A percentile compares a stretch with the other conserved stretches of the same genome.
Conservation (phyloP, 2,797 vertebrate species). For the Sternarchorhynchus goeldii region DNA sequence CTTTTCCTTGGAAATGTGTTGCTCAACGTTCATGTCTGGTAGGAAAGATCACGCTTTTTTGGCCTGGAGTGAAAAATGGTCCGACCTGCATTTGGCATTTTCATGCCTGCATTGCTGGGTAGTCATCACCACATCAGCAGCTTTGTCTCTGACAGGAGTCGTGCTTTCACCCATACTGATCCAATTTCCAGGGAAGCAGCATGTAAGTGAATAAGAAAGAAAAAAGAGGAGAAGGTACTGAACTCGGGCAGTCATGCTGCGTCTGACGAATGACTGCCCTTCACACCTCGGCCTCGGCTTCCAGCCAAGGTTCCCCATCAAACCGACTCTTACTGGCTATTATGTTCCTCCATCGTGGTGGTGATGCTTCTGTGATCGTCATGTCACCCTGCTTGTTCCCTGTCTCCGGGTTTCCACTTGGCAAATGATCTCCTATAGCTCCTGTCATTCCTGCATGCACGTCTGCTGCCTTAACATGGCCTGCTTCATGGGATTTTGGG, state of each 20-base stretch:
- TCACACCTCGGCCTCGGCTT: slow-evolving; percentile 21
- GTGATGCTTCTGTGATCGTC: slow-evolving; percentile 21
- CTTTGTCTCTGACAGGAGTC: neutral
- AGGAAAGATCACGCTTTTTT: neutral
- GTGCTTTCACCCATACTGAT: neutral
- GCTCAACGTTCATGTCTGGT: too few species aligned
- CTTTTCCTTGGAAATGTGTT: too few species aligned
- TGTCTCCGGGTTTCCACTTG: slow-evolving; percentile 2
- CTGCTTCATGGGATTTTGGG: neutral
- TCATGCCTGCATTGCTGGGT: neutral
- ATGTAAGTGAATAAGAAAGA: neutral
- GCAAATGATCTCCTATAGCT: slow-evolving; percentile 16
- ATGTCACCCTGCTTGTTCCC: slow-evolving; percentile 29
- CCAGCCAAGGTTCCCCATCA: slow-evolving; percentile 31
- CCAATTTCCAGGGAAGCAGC: neutral
- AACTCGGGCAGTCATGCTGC: slow-evolving; percentile 17
- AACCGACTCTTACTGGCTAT: slow-evolving; percentile 49
- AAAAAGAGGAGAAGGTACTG: neutral
- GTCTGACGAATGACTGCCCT: slow-evolving; percentile 14
- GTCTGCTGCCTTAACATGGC: neutral
- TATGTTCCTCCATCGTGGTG: slow-evolving; percentile 33
- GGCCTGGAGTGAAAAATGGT: neutral
- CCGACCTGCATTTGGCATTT: neutral
- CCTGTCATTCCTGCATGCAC: slow-evolving; percentile 16
- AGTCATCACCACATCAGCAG: neutral